phyloP scores from a whole-genome alignment of 2,797 vertebrate species.

The Ctenopoma multispine region DNA sequence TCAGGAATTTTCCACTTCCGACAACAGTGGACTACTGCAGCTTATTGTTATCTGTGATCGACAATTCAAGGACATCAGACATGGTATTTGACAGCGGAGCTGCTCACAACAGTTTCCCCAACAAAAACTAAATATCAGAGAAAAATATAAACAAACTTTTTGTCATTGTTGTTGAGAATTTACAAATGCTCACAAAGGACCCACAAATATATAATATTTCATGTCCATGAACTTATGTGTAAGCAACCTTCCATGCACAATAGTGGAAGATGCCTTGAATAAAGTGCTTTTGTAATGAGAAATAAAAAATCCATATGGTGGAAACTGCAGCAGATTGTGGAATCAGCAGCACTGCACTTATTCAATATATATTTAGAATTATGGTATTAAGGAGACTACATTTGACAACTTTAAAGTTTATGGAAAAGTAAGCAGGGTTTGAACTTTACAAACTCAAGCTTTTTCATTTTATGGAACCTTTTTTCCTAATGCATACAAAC shows the following conservation, averaged over 20 bases:
- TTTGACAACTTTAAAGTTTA: too few species aligned
- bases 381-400: too few species aligned
- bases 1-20: slow-evolving; percentile 9
- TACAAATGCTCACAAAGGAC: too few species aligned
- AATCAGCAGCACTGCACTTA: not conserved
- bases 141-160: not conserved
- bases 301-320: not conserved
- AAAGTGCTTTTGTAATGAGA: not conserved
- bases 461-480: too few species aligned
- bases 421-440: too few species aligned
- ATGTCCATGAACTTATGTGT: not conserved
- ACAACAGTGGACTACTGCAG: not conserved
- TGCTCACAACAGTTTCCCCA: not conserved
- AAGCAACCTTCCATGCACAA: not conserved
- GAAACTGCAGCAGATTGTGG: not conserved
- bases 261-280: not conserved
- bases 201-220: not conserved
- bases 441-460: too few species aligned
- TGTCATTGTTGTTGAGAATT: not conserved
- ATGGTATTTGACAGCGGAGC: not conserved
- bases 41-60: not conserved
- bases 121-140: not conserved
- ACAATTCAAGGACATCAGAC: slow-evolving; percentile 7
- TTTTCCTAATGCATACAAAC: too few species aligned
- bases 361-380: too few species aligned